These are phyloP conservation scores for Tamias sibiricus DNA, from an alignment of 2,113 vertebrate genomes.

Conservation along the genomic window DNA sequence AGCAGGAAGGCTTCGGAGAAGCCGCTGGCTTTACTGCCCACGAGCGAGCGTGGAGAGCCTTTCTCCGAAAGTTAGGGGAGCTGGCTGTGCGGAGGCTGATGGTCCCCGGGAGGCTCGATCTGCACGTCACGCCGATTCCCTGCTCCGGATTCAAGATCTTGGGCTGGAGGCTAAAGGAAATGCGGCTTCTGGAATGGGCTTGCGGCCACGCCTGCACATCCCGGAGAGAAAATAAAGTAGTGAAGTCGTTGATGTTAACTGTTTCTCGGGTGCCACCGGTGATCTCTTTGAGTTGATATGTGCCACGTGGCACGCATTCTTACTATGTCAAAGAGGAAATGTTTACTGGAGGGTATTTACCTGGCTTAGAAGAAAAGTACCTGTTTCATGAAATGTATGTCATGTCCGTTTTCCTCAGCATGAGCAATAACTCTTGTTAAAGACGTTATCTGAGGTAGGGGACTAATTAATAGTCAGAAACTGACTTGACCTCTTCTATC, in stretches of 20 bases:
- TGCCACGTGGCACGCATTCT: not conserved
- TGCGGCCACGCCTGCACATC: fast-evolving
- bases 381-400: not conserved
- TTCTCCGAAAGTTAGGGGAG: not conserved
- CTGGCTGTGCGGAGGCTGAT: not conserved
- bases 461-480: no score
- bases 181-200: not conserved
- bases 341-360: not conserved
- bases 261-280: not conserved
- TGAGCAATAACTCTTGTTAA: not conserved
- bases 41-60: not conserved
- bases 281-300: not conserved
- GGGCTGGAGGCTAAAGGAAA: not conserved
- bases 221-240: fast-evolving
- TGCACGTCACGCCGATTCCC: not conserved
- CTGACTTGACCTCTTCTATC: not conserved
- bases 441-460: not conserved
- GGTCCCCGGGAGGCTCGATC: not conserved
- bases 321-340: not conserved
- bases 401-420: not conserved
- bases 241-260: not conserved
- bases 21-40: not conserved
- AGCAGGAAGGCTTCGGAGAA: not conserved
- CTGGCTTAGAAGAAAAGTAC: not conserved
- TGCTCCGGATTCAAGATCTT: not conserved